These are phyloP conservation scores for Thripadectes ignobilis DNA, from an alignment of 2,797 vertebrate genomes.

Conservation along the genomic window DNA sequence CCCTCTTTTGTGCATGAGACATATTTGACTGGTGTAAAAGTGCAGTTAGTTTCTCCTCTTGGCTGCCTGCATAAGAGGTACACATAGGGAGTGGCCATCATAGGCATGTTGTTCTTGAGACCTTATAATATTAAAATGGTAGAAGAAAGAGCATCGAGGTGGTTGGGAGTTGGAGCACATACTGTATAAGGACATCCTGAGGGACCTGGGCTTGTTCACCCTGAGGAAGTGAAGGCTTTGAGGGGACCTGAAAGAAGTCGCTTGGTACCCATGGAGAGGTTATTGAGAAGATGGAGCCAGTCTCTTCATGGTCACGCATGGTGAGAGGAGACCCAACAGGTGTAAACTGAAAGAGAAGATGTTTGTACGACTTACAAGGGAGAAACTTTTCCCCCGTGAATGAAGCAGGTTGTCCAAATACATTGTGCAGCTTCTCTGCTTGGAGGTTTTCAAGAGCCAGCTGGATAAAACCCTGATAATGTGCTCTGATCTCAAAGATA, in stretches of 20 bases:
- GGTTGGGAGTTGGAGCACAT: not conserved
- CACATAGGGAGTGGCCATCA: not conserved
- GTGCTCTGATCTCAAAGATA: not conserved
- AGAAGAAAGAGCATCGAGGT: not conserved
- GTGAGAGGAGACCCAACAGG: not conserved
- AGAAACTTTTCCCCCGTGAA: not conserved
- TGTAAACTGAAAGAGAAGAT: not conserved
- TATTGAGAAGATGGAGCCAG: not conserved
- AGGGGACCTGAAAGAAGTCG: not conserved
- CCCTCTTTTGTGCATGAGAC: not conserved
- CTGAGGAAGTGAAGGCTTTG: not conserved
- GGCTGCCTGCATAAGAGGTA: fast-evolving
- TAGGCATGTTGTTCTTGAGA: not conserved
- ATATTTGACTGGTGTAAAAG: not conserved
- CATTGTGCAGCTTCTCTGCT: not conserved
- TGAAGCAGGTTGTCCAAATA: not conserved
- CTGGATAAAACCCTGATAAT: not conserved
- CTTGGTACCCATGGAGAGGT: not conserved
- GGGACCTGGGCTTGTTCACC: not conserved
- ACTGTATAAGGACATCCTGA: not conserved
- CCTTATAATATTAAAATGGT: not conserved
- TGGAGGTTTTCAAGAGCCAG: not conserved
- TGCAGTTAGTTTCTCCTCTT: not conserved
- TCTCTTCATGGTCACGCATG: not conserved
- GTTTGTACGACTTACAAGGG: not conserved